Evolutionary conservation across 92 coral and sea anemone species (phyloP).

Genomic region (Porites rus): DNA sequence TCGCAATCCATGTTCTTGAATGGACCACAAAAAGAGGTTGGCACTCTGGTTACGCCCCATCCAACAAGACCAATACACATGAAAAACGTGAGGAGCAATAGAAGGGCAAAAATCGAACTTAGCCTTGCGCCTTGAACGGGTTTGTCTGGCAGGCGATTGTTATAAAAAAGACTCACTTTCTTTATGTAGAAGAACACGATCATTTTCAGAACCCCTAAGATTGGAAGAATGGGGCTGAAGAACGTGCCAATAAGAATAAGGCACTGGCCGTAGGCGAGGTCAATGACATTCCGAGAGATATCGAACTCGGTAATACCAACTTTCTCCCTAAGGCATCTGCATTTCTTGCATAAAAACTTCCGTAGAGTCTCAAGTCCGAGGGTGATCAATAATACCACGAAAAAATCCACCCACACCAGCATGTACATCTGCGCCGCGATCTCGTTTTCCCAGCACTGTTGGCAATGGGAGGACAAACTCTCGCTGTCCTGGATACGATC

Average conservation of each 20-base stretch:
- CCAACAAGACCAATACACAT: constrained; percentile 90
- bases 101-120: constrained; percentile 86
- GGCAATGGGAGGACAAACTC: constrained; percentile 56
- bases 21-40: constrained; percentile 88
- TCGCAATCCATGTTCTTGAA: constrained; percentile 81
- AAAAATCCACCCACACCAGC: constrained; percentile 88
- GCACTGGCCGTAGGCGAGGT: constrained; percentile 89
- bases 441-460: constrained; percentile 88
- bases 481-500: constrained; percentile 31
- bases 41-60: constrained; percentile 89
- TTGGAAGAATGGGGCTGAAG: constrained; percentile 91
- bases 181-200: constrained; percentile 88
- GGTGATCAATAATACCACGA: constrained; percentile 74
- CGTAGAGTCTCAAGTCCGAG: constrained; percentile 79
- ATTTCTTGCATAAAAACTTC: constrained; percentile 57
- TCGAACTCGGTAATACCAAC: constrained; percentile 92
- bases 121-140: constrained; percentile 94
- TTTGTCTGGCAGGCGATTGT: constrained; percentile 88
- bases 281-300: constrained; percentile 86
- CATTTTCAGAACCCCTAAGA: constrained; percentile 90
- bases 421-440: constrained; percentile 93
- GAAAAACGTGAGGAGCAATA: constrained; percentile 81
- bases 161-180: constrained; percentile 87
- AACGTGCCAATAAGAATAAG: constrained; percentile 89
- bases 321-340: constrained; percentile 50